phyloP scores from a whole-genome alignment of 2,113 vertebrate genomes.

The Pteropus alecto region DNA sequence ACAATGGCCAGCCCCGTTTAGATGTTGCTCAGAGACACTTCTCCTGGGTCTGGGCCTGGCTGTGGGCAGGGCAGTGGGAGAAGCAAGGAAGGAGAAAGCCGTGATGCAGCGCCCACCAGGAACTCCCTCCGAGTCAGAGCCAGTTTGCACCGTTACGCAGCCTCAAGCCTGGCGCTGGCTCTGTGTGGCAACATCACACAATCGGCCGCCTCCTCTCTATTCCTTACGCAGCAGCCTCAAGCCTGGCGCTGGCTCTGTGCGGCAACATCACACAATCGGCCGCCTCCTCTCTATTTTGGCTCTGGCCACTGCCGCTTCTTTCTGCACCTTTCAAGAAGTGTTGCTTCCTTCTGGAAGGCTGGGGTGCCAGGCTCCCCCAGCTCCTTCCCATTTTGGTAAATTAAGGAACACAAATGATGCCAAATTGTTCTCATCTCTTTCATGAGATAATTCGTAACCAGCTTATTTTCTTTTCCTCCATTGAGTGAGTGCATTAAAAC shows the following conservation, averaged over 20 bases:
- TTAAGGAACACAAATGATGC: constrained; percentile 78
- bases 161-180: constrained; percentile 1
- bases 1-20: neutral
- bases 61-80: neutral
- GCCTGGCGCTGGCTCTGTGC: constrained; percentile 57
- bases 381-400: constrained; percentile 77
- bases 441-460: constrained; percentile 66
- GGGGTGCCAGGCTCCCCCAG: constrained; percentile 65
- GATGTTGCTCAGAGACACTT: neutral
- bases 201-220: constrained; percentile 2
- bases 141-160: neutral
- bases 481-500: constrained; percentile 74
- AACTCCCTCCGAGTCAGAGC: neutral
- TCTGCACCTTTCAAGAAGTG: constrained; percentile 60
- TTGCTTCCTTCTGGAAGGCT: constrained; percentile 73
- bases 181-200: constrained; percentile 52
- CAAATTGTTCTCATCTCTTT: constrained; percentile 77
- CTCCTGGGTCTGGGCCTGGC: neutral
- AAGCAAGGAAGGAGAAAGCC: neutral
- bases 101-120: neutral
- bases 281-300: constrained; percentile 45
- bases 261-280: neutral
- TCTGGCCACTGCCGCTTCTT: constrained; percentile 47
- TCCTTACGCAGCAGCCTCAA: neutral
- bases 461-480: constrained; percentile 76